A percentile compares a stretch with the other conserved stretches of the same genome.
Evolutionary conservation across 2,113 vertebrate genomes (phyloP).

Genomic region (Malaclemys terrapin): DNA sequence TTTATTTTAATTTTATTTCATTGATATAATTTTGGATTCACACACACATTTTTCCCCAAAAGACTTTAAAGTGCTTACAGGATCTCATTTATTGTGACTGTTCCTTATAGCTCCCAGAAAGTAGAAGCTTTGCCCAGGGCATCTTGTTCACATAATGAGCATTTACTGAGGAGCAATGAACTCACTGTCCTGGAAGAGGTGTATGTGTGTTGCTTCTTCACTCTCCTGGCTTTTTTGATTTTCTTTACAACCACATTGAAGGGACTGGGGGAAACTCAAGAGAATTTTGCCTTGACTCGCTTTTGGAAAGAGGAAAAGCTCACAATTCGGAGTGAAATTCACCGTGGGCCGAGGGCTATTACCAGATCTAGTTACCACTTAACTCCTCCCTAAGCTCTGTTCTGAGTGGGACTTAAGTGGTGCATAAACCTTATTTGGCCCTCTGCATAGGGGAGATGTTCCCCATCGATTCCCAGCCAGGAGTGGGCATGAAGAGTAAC

Average conservation of each 20-base stretch:
- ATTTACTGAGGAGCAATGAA: slow-evolving; percentile 5
- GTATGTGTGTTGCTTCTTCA: neutral
- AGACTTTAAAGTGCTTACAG: neutral
- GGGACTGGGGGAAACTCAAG: slow-evolving; percentile 13
- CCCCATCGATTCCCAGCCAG: neutral
- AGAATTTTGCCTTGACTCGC: slow-evolving; percentile 29
- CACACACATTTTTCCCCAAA: neutral
- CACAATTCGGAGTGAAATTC: neutral
- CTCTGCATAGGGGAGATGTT: slow-evolving; percentile 22
- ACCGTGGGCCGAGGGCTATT: slow-evolving; percentile 1
- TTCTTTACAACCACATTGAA: neutral
- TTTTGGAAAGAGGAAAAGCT: neutral
- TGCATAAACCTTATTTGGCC: neutral
- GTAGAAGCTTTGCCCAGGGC: neutral
- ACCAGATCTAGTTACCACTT: slow-evolving; percentile 41
- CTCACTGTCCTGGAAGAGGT: neutral
- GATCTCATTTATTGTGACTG: neutral
- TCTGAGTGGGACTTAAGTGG: fast-evolving
- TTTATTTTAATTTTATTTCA: neutral
- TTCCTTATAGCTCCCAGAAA: neutral
- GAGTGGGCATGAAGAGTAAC: neutral
- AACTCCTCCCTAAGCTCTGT: slow-evolving; percentile 4
- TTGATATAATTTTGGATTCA: neutral
- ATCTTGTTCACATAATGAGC: neutral
- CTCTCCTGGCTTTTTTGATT: neutral